Evolutionary conservation across 2,888 invertebrate species (phyloP).

Genomic region (Noctua janthe): DNA sequence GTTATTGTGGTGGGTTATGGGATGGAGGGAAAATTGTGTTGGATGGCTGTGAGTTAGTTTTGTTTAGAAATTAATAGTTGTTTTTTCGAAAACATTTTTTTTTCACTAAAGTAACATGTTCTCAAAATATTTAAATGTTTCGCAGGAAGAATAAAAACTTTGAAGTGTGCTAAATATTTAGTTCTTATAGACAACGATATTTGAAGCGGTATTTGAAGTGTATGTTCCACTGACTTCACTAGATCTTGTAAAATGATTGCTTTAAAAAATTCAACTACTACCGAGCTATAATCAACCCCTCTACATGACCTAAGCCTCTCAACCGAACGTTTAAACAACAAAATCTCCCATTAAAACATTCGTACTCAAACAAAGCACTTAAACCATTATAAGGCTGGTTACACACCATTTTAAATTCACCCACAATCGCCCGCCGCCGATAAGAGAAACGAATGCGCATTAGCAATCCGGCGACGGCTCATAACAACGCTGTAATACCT

Average conservation of each 20-base stretch:
- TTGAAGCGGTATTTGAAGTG: neutral
- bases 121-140: neutral
- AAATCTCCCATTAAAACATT: constrained; percentile 57
- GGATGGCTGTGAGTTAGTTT: constrained; percentile 13
- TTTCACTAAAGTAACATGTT: too few species aligned
- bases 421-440: constrained; percentile 73
- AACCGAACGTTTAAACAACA: constrained; percentile 26
- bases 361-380: constrained; percentile 53
- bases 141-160: neutral
- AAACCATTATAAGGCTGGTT: constrained; percentile 67
- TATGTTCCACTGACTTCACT: too few species aligned
- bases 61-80: neutral
- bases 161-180: neutral
- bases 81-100: neutral
- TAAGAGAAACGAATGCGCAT: constrained; percentile 74
- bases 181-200: neutral
- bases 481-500: constrained; percentile 84
- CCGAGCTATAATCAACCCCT: neutral
- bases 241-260: neutral
- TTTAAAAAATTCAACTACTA: neutral
- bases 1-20: constrained; percentile 46
- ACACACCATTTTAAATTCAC: constrained; percentile 78
- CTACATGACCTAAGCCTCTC: constrained; percentile 25
- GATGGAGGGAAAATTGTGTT: constrained; percentile 11
- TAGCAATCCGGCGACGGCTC: constrained; percentile 71